Evolutionary conservation across 2,888 invertebrate genomes (phyloP), one percentile per base, ranked within the genome.

Genomic region (Orthosia cruda): DNA sequence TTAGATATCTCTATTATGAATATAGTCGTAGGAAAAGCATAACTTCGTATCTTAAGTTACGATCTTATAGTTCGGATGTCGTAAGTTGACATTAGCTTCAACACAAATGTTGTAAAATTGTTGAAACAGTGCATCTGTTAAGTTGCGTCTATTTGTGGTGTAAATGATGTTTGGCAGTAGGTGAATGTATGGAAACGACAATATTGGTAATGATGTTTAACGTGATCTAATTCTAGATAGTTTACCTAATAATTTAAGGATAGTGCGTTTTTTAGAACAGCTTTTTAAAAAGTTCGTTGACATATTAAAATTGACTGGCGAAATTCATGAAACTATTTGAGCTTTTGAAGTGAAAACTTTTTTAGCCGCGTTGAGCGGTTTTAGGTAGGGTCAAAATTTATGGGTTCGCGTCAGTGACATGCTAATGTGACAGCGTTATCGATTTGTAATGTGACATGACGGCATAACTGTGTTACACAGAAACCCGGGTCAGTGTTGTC

Each of bases 171-270:
- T 59, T 18, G 62, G 16, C 45, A 13, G 50, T 45, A 7, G 13
- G 15, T 52, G 16, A 71, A 55, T 58, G 20, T 64, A 64, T 55
- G 74, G 66, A 52, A 75, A 47, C 54, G 63, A 55, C 70, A 15
- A 62, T 63, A 61, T 50, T 13, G 13, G n/a, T 64, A 26, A 52
- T 49, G 15, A 15, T 40, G 11, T 55, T 70, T 1, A 15, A 20
- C 15, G 26, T 18, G 15, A 13, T 62, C 3, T 4, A 47, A n/a
- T 20, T 16, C 11, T 57, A 0, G n/a, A 47, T 47, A 47, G 26
- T 54, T 50, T 7, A 49, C 18, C 4, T 26, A 15, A 20, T 20
- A 0, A 40, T 40, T 40, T 16, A 16, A 54, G 13, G 16, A 16
- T 54, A 66, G 15, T 1, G 1, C 20, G 16, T 26, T 49, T 16